Base-by-base conservation (phyloP, 1,140 invertebrate species). In the Schmidtea mediterranea region DNA sequence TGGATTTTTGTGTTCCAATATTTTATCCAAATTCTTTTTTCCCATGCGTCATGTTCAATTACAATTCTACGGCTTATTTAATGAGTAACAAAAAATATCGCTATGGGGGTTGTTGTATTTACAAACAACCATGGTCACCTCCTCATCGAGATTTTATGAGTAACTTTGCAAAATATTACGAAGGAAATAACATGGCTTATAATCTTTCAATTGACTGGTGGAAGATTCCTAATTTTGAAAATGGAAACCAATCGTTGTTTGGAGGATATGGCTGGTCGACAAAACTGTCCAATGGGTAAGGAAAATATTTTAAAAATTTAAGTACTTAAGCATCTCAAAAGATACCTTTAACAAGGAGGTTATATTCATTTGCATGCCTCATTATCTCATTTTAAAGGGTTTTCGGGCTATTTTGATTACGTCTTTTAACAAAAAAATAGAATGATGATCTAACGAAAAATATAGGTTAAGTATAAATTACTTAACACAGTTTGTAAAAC, bases 41-140 rank as follows among this genome's bases (percentile, higher is more conserved):
- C 18, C 39, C 39, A 41, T 41, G 39, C 39, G 6, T 12, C 12
- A 41, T 41, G 6, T 41, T 41, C 39, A 41, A 41, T 19, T 41
- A 15, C 39, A 41, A 41, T 6, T 5, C 12, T 6, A 41, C 12
- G 19, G 39, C 39, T 19, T 41, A 41, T 41, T 15, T 41, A 6
- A 15, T 41, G 6, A 6, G 12, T 5, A 12, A 12, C 6, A 19
- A 15, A 5, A 15, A 8, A 15, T 15, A 12, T 19, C 12, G 6
- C 12, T 41, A 41, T 41, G 39, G 39, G 39, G 12, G 12, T 9
- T 41, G 39, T 41, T 41, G 39, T 19, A 19, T 41, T 41, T 41
- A 41, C 19, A 5, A 41, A 18, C 8, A 41, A 15, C 8, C 6
- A 19, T 41, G 39, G 39, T 12, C 12, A 18, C 12, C 19, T 41